phyloP scores from a whole-genome alignment of 2,888 invertebrate species.

The Chymomyza caudatula region DNA sequence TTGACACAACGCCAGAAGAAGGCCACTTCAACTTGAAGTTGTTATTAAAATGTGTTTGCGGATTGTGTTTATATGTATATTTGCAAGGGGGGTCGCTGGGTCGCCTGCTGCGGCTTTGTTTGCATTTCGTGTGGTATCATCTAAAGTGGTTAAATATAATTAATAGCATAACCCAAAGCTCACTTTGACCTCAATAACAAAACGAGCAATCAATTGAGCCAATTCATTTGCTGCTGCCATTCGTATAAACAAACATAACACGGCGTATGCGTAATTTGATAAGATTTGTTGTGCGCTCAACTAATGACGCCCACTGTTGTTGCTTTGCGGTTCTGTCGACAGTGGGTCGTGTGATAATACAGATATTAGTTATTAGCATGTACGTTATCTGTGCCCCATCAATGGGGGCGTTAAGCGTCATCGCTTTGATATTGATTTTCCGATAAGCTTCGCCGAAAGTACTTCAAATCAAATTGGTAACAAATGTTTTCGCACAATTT shows the following conservation, averaged over 20 bases:
- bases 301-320: conserved; percentile 53
- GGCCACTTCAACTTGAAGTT: background rate
- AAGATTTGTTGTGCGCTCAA: conserved; percentile 39
- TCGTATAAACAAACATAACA: conserved; percentile 18
- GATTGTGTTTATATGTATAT: conserved; percentile 12
- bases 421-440: conserved; percentile 55
- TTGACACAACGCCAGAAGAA: conserved; percentile 10
- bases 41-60: background rate
- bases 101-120: conserved; percentile 10
- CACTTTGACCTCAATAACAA: conserved; percentile 51
- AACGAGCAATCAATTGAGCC: background rate
- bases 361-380: conserved; percentile 69
- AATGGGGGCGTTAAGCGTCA: conserved; percentile 1
- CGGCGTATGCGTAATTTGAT: conserved; percentile 69
- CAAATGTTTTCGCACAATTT: conserved; percentile 22
- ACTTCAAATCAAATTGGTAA: background rate
- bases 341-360: conserved; percentile 54
- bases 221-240: conserved; percentile 30
- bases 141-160: conserved; percentile 49
- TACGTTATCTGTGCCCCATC: conserved; percentile 45
- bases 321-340: conserved; percentile 1
- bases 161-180: conserved; percentile 42
- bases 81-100: background rate
- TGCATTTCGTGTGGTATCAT: conserved; percentile 30
- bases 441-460: conserved; percentile 39